Conservation (phyloP, 2,888 invertebrate genomes). For the Cheilosia urbana region DNA sequence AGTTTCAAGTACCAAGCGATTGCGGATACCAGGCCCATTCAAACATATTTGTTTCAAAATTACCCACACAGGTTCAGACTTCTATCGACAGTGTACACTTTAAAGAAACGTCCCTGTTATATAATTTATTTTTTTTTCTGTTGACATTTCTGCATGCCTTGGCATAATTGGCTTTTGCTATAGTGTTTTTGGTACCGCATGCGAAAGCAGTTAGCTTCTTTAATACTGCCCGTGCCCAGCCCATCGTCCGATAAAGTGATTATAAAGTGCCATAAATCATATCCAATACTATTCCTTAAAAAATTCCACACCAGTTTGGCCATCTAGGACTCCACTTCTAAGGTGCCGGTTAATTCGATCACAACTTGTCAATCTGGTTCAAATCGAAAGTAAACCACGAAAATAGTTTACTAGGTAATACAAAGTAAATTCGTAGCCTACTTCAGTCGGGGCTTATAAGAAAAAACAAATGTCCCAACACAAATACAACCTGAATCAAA, state of each 20-base stretch:
- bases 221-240: too few species aligned
- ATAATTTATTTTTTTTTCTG: too few species aligned
- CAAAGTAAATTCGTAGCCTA: background rate
- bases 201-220: background rate
- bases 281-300: background rate
- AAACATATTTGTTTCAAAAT: too few species aligned
- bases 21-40: too few species aligned
- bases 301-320: background rate
- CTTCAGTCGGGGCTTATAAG: background rate
- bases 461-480: slow-evolving; percentile 37
- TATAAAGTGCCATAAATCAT: background rate
- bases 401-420: background rate
- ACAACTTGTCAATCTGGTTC: background rate
- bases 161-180: too few species aligned
- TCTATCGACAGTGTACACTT: too few species aligned
- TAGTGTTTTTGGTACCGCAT: too few species aligned
- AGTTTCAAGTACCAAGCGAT: too few species aligned
- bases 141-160: too few species aligned
- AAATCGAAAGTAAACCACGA: slow-evolving; percentile 18
- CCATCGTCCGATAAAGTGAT: background rate
- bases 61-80: too few species aligned
- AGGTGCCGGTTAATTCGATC: background rate
- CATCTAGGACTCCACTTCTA: background rate
- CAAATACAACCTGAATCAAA: slow-evolving; percentile 14
- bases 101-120: too few species aligned